Evolutionary conservation across 2,797 vertebrate species (phyloP), one percentile per base, ranked within the genome.

Genomic region (Liasis olivaceus): DNA sequence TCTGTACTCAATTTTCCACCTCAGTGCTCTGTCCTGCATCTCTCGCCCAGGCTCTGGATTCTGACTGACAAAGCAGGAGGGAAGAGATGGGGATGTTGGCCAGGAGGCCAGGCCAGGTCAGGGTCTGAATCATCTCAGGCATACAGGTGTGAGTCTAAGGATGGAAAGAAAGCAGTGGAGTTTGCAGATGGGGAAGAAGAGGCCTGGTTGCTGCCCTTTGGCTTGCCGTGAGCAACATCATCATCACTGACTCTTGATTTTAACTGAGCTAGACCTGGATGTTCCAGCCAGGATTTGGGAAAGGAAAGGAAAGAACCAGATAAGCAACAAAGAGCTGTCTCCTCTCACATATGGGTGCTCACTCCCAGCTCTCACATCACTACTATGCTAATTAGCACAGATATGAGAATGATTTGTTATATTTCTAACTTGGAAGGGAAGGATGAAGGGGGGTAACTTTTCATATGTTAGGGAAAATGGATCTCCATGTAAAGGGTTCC

Each of bases 1-100:
- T 95, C 93, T 94, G 93, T 95, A 97, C 96, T 97, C 96, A 97
- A 97, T 98, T 98, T 98, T 98, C 97, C 96, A 0, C 96, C 96
- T 96, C 96, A 97, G 81, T 96, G 97, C 97, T 94, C 96, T 95
- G 95, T 97, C 96, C 95, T 72, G 95, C 95, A 96, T 95, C 94
- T 95, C 88, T 96, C 94, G 87, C 93, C 97, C 93, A 66, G 87
- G 85, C 92, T 96, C 94, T 92, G 94, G 93, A 94, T 94, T 93
- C 86, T 91, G 89, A 89, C 89, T 93, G 92, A 93, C 85, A 51
- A 91, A 58, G 69, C 85, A 96, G 92, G 90, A 92, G 91, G 93
- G 94, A 91, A 90, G 92, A 93, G 62, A 90, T 8, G 13, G 56
- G 63, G 66, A 72, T 85, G 93, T 92, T 95, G 93, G 94, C 92